Evolutionary conservation across 2,113 vertebrate genomes (phyloP).

Genomic region (Grus americana): DNA sequence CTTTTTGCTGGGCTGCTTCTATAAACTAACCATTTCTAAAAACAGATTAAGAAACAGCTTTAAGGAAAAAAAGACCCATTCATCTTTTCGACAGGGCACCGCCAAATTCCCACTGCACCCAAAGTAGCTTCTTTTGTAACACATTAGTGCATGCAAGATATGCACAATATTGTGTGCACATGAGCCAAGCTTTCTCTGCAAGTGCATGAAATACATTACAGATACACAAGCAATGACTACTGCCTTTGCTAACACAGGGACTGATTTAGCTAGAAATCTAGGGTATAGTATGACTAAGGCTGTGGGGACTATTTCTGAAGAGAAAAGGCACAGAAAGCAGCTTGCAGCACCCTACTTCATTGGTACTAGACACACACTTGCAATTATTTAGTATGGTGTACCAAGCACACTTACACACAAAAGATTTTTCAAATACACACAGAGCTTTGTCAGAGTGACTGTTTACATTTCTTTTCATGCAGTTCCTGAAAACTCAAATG

Average conservation of each 20-base stretch:
- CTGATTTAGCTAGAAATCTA: accelerated
- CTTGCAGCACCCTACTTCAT: background rate
- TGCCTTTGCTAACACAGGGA: background rate
- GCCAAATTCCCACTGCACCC: background rate
- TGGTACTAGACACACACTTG: too few relatives aligned
- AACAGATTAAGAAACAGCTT: background rate
- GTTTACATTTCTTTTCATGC: conserved; percentile 19
- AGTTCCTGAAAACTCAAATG: conserved; percentile 16
- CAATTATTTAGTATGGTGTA: background rate
- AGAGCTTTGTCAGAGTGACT: background rate
- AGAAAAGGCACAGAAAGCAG: background rate
- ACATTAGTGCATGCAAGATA: background rate
- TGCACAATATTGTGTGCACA: background rate
- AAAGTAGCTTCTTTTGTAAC: background rate
- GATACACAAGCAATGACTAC: background rate
- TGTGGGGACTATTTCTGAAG: background rate
- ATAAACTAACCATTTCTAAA: conserved; percentile 13
- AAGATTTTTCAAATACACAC: background rate
- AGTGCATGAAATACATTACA: background rate
- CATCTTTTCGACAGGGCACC: background rate
- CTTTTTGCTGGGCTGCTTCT: conserved; percentile 4
- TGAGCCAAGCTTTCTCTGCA: background rate
- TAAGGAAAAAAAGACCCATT: background rate
- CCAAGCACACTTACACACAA: background rate
- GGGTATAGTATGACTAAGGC: background rate